A percentile compares a stretch with the other conserved stretches of the same genome.
phyloP scores from a whole-genome alignment of 2,797 vertebrate species.

The Mus caroli region DNA sequence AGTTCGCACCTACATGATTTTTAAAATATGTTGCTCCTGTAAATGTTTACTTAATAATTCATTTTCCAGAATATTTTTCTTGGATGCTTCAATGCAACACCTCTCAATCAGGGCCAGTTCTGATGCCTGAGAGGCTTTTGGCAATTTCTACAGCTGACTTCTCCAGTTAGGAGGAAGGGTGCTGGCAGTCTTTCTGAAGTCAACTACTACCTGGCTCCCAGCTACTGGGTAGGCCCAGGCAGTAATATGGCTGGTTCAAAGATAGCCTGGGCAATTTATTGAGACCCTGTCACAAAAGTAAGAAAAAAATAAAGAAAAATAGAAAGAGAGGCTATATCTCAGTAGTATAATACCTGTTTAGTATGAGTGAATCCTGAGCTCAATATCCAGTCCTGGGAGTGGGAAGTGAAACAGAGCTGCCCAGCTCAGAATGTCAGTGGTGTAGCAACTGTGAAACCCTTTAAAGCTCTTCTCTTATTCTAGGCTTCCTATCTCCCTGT shows the following conservation, averaged over 20 bases:
- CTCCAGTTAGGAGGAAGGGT: neutral
- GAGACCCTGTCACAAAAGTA: neutral
- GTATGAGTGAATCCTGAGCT: neutral
- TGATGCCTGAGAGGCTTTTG: neutral
- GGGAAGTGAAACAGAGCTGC: neutral
- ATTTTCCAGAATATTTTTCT: neutral
- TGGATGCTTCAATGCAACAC: neutral
- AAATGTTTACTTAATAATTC: conserved; percentile 64
- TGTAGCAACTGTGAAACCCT: neutral
- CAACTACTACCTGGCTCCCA: neutral
- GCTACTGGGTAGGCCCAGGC: neutral
- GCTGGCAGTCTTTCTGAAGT: too few relatives aligned
- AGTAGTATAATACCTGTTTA: neutral
- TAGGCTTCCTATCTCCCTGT: neutral
- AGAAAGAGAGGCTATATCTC: neutral
- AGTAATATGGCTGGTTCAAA: neutral
- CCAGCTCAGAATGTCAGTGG: rapidly evolving
- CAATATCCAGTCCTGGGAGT: neutral
- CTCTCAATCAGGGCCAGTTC: neutral
- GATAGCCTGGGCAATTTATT: neutral
- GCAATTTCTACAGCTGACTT: neutral
- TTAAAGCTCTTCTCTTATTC: neutral
- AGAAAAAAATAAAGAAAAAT: neutral
- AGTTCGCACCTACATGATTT: conserved; percentile 79
- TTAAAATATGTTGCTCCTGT: conserved; percentile 39